Conservation (phyloP, 2,113 vertebrate species). For the Cricetomys ansorgei region DNA sequence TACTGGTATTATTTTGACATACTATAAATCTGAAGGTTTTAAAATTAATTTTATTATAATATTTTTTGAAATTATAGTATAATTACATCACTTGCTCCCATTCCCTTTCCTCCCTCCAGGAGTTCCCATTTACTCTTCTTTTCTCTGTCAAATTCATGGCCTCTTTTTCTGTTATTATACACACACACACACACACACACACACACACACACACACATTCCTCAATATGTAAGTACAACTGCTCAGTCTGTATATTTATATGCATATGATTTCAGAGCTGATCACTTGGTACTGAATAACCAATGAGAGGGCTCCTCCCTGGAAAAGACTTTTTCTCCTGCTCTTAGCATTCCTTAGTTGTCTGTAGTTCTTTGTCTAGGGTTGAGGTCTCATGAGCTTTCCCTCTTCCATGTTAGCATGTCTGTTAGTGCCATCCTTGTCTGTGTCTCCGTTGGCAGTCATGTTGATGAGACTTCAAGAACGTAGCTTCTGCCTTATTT, state of each 20-base stretch:
- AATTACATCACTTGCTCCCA: neutral
- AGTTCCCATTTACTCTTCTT: neutral
- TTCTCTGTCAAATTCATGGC: neutral
- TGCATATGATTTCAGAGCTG: neutral
- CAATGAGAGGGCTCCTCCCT: neutral
- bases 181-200: neutral
- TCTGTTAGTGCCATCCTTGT: neutral
- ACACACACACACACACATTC: neutral
- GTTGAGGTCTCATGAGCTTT: neutral
- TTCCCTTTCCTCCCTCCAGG: neutral
- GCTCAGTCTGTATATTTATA: neutral
- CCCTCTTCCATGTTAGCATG: neutral
- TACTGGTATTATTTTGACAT: neutral
- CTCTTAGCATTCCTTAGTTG: too few species aligned
- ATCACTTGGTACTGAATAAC: neutral
- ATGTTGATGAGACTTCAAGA: neutral
- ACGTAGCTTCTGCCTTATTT: neutral
- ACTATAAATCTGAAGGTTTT: neutral
- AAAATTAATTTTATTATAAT: neutral
- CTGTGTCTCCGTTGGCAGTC: neutral
- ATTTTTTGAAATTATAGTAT: neutral
- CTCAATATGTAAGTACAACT: neutral
- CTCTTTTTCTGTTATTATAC: neutral
- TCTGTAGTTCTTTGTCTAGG: neutral
- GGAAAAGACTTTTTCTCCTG: neutral